Evolutionary conservation across 2,888 invertebrate species (phyloP).

Genomic region (Drosophila peninsularis): DNA sequence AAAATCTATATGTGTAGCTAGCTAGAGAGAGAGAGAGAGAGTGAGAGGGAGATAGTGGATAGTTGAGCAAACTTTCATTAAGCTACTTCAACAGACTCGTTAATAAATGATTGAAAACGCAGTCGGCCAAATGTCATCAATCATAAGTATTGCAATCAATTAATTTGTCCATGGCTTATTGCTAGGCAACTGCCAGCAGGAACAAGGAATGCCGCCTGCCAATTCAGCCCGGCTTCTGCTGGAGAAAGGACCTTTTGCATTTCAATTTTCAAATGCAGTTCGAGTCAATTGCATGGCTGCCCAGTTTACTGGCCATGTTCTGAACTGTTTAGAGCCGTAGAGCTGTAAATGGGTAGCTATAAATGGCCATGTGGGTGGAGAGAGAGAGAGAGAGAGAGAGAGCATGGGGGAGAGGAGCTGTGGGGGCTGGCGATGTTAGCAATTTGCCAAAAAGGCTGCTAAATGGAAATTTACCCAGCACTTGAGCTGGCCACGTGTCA

Average conservation of each 20-base stretch:
- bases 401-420: background rate
- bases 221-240: background rate
- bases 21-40: slow-evolving; percentile 3
- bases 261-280: slow-evolving; percentile 64
- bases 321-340: slow-evolving; percentile 26
- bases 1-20: background rate
- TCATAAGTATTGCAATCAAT: slow-evolving; percentile 74
- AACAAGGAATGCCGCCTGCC: background rate
- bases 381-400: background rate
- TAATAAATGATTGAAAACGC: slow-evolving; percentile 73
- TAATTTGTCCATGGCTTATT: slow-evolving; percentile 60
- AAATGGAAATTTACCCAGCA: slow-evolving; percentile 36
- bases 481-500: slow-evolving; percentile 19
- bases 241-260: slow-evolving; percentile 24
- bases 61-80: slow-evolving; percentile 65
- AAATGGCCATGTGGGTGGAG: slow-evolving; percentile 10
- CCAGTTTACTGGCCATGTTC: slow-evolving; percentile 47
- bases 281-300: slow-evolving; percentile 63
- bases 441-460: slow-evolving; percentile 52
- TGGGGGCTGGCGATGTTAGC: slow-evolving; percentile 35
- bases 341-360: slow-evolving; percentile 5
- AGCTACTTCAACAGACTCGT: slow-evolving; percentile 63
- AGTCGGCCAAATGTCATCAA: slow-evolving; percentile 70
- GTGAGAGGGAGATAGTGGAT: slow-evolving; percentile 8
- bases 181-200: slow-evolving; percentile 43